Evolutionary conservation across 2,888 invertebrate species (phyloP).

Genomic region (Loripinus fragilis): DNA sequence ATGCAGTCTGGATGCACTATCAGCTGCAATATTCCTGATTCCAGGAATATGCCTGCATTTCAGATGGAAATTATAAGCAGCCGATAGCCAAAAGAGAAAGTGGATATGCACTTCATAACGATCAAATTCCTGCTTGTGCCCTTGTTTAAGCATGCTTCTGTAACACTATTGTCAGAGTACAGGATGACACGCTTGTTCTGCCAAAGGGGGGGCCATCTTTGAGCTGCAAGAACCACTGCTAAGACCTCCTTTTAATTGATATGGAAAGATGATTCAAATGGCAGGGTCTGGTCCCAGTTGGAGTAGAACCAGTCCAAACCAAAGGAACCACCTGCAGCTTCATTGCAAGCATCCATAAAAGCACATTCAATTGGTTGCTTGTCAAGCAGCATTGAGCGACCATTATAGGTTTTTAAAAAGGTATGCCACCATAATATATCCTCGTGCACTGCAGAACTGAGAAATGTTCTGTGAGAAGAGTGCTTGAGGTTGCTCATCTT

Average conservation of each 20-base stretch:
- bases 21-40: constrained; percentile 13
- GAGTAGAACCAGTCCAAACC: constrained; percentile 20
- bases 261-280: constrained; percentile 20
- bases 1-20: constrained; percentile 15
- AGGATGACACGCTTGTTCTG: constrained; percentile 18
- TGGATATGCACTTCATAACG: constrained; percentile 21
- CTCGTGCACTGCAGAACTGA: background rate
- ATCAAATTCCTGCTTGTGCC: constrained; percentile 5
- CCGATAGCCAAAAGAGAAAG: constrained; percentile 11
- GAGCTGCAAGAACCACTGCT: background rate
- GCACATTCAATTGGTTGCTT: constrained; percentile 21
- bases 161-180: constrained; percentile 23
- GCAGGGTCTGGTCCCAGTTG: constrained; percentile 32
- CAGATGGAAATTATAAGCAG: constrained; percentile 20
- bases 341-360: constrained; percentile 28
- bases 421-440: too few species aligned
- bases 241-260: constrained; percentile 29
- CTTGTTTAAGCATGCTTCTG: constrained; percentile 24
- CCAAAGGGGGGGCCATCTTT: constrained; percentile 4
- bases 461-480: constrained; percentile 22
- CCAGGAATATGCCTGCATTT: background rate
- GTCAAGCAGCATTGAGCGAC: constrained; percentile 24
- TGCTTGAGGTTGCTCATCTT: background rate
- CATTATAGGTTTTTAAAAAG: constrained; percentile 36
- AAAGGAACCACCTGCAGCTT: constrained; percentile 24